These are phyloP conservation scores for Orientallactaga bullata DNA, from an alignment of 2,113 vertebrate genomes.

Conservation along the genomic window DNA sequence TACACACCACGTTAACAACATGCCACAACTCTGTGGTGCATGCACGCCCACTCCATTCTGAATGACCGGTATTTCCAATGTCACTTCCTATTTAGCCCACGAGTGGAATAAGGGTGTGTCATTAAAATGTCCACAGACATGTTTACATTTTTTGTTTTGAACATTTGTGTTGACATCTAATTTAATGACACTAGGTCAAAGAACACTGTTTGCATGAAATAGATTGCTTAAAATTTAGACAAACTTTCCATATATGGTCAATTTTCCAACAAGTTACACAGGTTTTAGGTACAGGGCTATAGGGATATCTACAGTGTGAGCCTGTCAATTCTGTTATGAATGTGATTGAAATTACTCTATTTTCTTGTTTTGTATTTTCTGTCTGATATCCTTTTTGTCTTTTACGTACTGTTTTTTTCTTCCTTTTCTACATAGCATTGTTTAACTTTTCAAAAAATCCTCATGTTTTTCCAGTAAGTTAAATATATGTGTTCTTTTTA, in stretches of 20 bases:
- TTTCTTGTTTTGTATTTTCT: neutral
- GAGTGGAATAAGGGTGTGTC: too few relatives aligned
- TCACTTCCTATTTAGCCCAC: neutral
- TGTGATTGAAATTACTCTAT: too few relatives aligned
- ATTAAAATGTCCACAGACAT: neutral
- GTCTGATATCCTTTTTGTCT: neutral
- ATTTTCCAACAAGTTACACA: neutral
- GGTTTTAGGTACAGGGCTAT: neutral
- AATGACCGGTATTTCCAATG: neutral
- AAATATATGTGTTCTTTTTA: neutral
- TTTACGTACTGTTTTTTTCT: neutral
- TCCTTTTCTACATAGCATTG: neutral
- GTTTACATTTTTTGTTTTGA: conserved; percentile 17
- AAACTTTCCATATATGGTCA: neutral
- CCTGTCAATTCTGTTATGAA: neutral
- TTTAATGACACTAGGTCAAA: conserved; percentile 52
- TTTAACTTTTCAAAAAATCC: neutral
- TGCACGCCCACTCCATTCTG: neutral
- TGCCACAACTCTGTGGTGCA: accelerated
- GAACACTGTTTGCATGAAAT: neutral
- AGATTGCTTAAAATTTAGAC: conserved; percentile 5
- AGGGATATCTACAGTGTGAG: accelerated
- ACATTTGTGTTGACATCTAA: neutral
- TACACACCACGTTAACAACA: neutral
- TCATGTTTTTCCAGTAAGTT: neutral